phyloP scores from a whole-genome alignment of 2,113 vertebrate genomes.

The Neoarius graeffei region DNA sequence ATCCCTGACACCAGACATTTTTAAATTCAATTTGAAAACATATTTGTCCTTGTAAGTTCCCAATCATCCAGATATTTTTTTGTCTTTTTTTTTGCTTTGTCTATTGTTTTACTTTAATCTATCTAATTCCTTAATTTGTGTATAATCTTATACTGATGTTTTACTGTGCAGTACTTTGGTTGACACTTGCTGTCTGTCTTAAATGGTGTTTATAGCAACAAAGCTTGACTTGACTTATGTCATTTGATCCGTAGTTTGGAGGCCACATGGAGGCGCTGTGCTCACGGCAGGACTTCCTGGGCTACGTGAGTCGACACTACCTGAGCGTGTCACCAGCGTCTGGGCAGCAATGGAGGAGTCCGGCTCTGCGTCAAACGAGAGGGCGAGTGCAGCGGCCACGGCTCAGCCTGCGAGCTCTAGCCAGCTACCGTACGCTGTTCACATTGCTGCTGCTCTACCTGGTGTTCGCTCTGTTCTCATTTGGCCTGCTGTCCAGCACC shows the following conservation, averaged over 20 bases:
- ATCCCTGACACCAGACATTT: background rate
- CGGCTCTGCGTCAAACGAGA: constrained; percentile 34
- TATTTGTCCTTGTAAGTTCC: background rate
- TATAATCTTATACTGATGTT: background rate
- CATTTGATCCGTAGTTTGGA: constrained; percentile 73
- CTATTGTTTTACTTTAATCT: background rate
- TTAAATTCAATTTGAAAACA: background rate
- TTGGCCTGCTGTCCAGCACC: constrained; percentile 75
- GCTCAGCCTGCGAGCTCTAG: constrained; percentile 86
- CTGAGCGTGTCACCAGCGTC: constrained; percentile 52
- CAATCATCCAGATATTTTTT: background rate
- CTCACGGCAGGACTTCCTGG: constrained; percentile 81
- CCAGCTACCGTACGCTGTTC: constrained; percentile 84
- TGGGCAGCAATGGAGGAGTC: constrained; percentile 66
- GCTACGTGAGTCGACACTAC: constrained; percentile 82
- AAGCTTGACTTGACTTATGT: background rate
- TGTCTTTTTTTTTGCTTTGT: background rate
- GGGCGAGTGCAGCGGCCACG: constrained; percentile 62
- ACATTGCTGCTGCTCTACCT: constrained; percentile 75
- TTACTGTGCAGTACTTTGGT: background rate
- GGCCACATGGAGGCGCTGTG: constrained; percentile 81
- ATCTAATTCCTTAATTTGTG: background rate
- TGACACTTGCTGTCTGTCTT: background rate
- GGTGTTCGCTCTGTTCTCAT: constrained; percentile 73
- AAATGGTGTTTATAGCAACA: background rate